Evolutionary conservation across 1,140 invertebrate genomes (phyloP), one percentile per base, ranked within the genome.

Genomic region (Epicauta chinensis): DNA sequence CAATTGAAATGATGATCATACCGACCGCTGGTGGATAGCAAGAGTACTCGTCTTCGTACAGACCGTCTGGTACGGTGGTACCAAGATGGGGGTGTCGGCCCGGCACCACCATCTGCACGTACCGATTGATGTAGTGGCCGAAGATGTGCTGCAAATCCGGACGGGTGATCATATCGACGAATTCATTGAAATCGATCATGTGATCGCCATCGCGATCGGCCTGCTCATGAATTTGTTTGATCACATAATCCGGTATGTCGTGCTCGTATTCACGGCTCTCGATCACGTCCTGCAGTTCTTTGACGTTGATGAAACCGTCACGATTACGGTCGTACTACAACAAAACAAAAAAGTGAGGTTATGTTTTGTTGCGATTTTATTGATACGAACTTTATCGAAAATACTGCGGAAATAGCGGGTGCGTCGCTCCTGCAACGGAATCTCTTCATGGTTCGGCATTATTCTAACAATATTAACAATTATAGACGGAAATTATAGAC

Each of bases 21-120:
- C 86, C 87, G 31, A 94, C 56, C 1, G 91, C 85, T 2, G 90
- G 91, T 12, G 90, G 91, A 63, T 79, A 84, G 61, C 89, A 91
- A 15, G 78, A 83, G 72, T 93, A 93, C 64, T 90, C 80, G 61
- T 91, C 85, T 62, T 91, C 83, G 68, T 93, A 93, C 10, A 78
- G 73, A 3, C 85, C 84, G 75, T 90, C 86, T 66, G 35, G 17
- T 32, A 60, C 15, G 11, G 16, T 56, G 1, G n/a, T 10, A 32
- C 10, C 10, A 17, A 16, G 3, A 34, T 23, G 54, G 73, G 59
- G 42, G 71, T 74, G 68, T 64, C 67, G 17, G 69, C 7, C 7
- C 67, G 60, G 58, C 9, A 59, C 41, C 15, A 62, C 31, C 13
- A 54, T 40, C 30, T 46, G 72, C 66, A 55, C 54, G 13, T 50